Percentiles rank a stretch among this genome's conserved stretches.
phyloP scores from a whole-genome alignment of 2,888 invertebrate species.

The Trimorus sp. region DNA sequence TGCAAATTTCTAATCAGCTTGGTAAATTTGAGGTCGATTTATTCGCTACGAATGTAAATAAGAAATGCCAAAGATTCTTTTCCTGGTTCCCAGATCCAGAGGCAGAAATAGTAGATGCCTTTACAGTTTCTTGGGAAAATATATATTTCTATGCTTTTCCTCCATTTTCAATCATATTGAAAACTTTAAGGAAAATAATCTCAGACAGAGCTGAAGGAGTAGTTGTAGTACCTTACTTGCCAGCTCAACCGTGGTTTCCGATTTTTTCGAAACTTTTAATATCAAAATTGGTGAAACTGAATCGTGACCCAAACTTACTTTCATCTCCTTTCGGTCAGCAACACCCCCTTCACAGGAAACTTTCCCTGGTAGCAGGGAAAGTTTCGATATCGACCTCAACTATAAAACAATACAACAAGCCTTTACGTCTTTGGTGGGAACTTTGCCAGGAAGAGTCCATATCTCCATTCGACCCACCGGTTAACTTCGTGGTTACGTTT shows the following conservation, averaged over 20 bases:
- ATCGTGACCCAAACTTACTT: conserved; percentile 62
- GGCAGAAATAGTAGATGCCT: conserved; percentile 56
- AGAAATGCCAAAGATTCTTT: not conserved
- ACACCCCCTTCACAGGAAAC: conserved; percentile 23
- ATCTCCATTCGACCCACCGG: not conserved
- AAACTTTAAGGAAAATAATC: conserved; percentile 71
- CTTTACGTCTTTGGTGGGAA: conserved; percentile 1
- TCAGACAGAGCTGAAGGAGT: conserved; percentile 71
- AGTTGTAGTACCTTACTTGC: conserved; percentile 73
- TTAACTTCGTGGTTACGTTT: not conserved
- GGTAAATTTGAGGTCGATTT: conserved; percentile 28
- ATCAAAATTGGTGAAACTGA: not conserved
- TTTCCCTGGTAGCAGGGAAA: conserved; percentile 39
- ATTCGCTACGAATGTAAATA: not conserved
- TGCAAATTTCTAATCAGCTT: conserved; percentile 31
- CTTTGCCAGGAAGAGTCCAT: not conserved
- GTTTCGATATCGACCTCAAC: not conserved
- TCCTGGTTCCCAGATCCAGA: conserved; percentile 51
- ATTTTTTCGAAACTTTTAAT: conserved; percentile 48
- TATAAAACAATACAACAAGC: conserved; percentile 9
- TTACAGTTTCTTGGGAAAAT: conserved; percentile 52
- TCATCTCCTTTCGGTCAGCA: conserved; percentile 65
- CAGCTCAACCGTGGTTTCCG: conserved; percentile 69
- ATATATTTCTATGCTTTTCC: conserved; percentile 71
- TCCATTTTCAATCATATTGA: conserved; percentile 70